phyloP scores from a whole-genome alignment of 2,113 vertebrate genomes.

The Deroptyus accipitrinus region DNA sequence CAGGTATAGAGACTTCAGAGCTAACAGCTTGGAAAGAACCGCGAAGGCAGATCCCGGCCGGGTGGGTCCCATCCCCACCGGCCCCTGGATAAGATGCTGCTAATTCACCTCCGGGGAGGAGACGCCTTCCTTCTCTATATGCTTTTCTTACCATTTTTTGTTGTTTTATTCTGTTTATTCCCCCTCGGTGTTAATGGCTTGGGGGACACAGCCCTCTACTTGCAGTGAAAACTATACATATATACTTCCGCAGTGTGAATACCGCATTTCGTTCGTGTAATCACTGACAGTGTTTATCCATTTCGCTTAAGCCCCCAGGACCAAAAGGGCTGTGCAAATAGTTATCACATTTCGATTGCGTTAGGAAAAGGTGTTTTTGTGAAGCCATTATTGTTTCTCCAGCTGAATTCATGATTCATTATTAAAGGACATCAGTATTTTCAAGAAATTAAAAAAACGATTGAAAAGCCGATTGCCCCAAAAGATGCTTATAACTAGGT shows the following conservation, averaged over 20 bases:
- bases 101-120: not conserved
- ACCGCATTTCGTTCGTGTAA: not conserved
- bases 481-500: not conserved
- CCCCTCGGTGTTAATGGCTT: not conserved
- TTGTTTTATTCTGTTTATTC: not conserved
- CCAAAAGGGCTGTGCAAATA: not conserved
- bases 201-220: not conserved
- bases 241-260: not conserved
- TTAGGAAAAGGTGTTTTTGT: not conserved
- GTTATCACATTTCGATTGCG: not conserved
- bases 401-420: not conserved
- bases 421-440: not conserved
- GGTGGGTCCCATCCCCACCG: not conserved
- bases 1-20: constrained; percentile 14
- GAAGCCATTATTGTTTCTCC: not conserved
- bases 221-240: not conserved
- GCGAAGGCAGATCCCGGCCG: not conserved
- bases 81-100: not conserved
- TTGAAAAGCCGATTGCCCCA: not conserved
- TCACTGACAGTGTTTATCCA: not conserved
- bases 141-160: not conserved
- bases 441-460: not conserved
- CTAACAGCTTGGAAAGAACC: not conserved
- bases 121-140: not conserved
- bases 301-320: not conserved